Percentiles rank a stretch among this genome's conserved stretches.
phyloP scores from a whole-genome alignment of 2,113 vertebrate genomes.

The Circaetus gallicus region DNA sequence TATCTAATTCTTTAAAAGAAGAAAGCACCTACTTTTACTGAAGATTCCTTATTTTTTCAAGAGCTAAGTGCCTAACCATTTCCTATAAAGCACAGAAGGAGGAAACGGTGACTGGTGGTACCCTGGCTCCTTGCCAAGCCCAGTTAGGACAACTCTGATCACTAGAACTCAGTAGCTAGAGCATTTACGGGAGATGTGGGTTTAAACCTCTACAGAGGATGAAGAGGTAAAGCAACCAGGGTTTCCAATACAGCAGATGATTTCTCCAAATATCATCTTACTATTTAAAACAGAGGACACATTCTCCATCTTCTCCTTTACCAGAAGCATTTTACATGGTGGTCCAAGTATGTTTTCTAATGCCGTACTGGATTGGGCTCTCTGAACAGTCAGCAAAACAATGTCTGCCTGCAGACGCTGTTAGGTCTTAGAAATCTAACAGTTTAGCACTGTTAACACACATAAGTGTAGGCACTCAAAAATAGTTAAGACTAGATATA shows the following conservation, averaged over 20 bases:
- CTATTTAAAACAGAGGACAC: not conserved
- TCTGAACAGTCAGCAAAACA: not conserved
- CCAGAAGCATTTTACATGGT: not conserved
- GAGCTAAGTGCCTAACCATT: not conserved
- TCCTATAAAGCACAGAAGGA: not conserved
- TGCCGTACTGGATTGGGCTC: not conserved
- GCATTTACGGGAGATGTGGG: fast-evolving
- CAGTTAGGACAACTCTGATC: not conserved
- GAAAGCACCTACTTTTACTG: not conserved
- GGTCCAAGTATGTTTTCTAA: not conserved
- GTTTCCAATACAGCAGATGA: not conserved
- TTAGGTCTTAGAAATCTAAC: not conserved
- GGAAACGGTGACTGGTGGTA: not conserved
- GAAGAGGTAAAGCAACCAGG: not conserved
- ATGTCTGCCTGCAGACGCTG: not conserved
- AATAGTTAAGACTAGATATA: not conserved
- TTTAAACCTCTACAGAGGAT: not conserved
- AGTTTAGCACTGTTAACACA: not conserved
- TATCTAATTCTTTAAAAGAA: not conserved
- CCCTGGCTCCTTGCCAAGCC: not conserved
- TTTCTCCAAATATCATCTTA: not conserved
- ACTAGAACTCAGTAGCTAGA: not conserved
- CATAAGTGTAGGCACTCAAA: fast-evolving
- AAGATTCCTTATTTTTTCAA: not conserved
- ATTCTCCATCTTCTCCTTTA: not conserved